Base-by-base conservation (phyloP, 2,888 invertebrate species). In the Polietes domitor region DNA sequence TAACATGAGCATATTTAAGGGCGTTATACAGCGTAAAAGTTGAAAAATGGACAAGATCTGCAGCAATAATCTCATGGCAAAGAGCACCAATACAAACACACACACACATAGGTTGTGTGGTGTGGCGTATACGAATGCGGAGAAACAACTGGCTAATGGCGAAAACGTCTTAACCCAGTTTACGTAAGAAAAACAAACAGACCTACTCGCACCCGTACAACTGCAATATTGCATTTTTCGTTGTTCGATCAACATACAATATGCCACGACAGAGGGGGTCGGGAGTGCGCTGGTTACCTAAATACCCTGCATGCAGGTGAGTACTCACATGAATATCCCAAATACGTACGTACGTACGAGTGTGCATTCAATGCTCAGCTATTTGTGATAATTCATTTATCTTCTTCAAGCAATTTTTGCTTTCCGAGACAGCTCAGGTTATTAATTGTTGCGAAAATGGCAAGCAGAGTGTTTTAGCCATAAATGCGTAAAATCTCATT, bases 41-140 rank as follows among this genome's bases (percentile, higher is more conserved):
- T 84, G 78, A 84, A 81, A 84, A 84, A 84, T 84, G 81, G 81
- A 73, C 78, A 76, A 78, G 68, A 76, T 73, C 70, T 79, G 73
- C 68, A 79, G 76, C 78, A 73, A 84, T 84, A 78, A 84, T 81
- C 78, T 76, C 50, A 68, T 73, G 53, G 76, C 76, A 63, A 75
- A 76, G 58, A 78, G 65, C 75, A 78, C 7, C 10, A 17, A 41
- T 41, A 17, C 43, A 73, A 65, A 65, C n/a, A 41, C 32, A 41
- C 65, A 65, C 37, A 37, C 37, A 37, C 65, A 21, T 21, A 21
- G 9, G n/a, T n/a, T 47, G 32, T 32, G 32, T 32, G 32, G 32
- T 76, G 70, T 75, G 75, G 47, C 53, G 53, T 32, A 19, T 26
- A 72, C 26, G 12, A 58, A 77, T 58, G 47, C 50, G 17, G 37